Conservation (phyloP, 2,797 vertebrate species). For the Serranus cabrilla region DNA sequence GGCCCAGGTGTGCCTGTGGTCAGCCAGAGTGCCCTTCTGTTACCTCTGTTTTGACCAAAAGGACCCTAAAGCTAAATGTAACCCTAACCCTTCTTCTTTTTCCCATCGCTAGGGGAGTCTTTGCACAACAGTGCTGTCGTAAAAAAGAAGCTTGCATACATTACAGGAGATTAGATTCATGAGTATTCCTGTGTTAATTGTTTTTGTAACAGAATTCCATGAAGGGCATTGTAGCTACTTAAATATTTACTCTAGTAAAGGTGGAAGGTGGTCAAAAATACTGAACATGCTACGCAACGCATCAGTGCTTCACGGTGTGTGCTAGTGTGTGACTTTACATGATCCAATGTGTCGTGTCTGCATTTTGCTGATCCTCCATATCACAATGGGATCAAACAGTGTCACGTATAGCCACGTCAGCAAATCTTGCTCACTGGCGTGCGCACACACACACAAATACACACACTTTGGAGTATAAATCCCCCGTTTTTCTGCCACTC, state of each 20-base stretch:
- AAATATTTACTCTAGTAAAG: not conserved
- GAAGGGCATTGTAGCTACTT: too few species aligned
- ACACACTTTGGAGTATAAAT: slow-evolving; percentile 8
- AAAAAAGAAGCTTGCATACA: not conserved
- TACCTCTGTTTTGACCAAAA: slow-evolving; percentile 19
- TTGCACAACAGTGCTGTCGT: not conserved
- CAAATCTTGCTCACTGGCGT: slow-evolving; percentile 32
- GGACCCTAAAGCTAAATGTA: slow-evolving; percentile 14
- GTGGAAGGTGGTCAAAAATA: not conserved
- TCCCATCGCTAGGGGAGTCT: not conserved
- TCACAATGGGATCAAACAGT: slow-evolving; percentile 38
- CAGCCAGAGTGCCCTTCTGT: not conserved
- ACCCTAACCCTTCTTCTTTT: slow-evolving; percentile 9
- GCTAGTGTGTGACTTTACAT: slow-evolving; percentile 22
- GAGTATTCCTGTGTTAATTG: not conserved
- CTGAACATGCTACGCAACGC: not conserved
- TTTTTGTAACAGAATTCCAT: not conserved
- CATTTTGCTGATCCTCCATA: slow-evolving; percentile 39
- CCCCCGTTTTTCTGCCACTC: slow-evolving; percentile 10
- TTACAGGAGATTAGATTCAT: not conserved
- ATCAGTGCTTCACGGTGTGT: slow-evolving; percentile 15
- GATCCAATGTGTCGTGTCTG: slow-evolving; percentile 25
- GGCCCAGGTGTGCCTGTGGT: not conserved
- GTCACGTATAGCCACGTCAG: slow-evolving; percentile 31
- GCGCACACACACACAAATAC: not conserved